Base-by-base conservation (phyloP, 2,113 vertebrate species). In the Brachirus orientalis region DNA sequence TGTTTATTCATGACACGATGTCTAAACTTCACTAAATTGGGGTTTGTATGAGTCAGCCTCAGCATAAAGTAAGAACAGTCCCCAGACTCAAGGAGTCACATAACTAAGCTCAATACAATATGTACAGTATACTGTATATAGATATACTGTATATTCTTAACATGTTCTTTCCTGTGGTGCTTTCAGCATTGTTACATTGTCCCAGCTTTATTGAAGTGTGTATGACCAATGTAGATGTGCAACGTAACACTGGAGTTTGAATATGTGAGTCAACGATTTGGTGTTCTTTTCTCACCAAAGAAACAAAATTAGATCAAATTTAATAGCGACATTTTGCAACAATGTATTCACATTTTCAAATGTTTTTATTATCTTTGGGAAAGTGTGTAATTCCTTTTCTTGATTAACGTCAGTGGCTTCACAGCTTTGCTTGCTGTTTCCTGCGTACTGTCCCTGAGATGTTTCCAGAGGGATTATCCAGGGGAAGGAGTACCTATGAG, bases 381-480 rank as follows among this genome's bases (percentile, higher is more conserved):
- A 56, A 63, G 43, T 17, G 43, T 17, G 7, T 44, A 18, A 28
- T 51, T 44, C 1, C 7, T 65, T 75, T 55, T 75, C 16, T 61
- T 10, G 17, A 33, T 61, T 47, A 19, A 5, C 60, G 35, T 12
- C 5, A 8, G 6, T 12, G 14, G 2, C 22, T 69, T 94, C 88
- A 96, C 79, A 94, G 92, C 87, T 90, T 95, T 12, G 97, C 91
- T 52, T n/a, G 45, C 41, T 77, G 64, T 82, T 91, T 95, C 81
- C 95, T 94, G 74, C 92, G 79, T 33, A 98, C 88, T 0, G 93
- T 98, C n/a, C 95, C 96, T 28, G 95, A 88, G 45, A 98, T 99
- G 89, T 92, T 96, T 7, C 97, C 97, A 2, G 95, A 95, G 1
- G 98, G 98, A 80, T 92, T 90, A 72, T 99, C 97, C 46, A 95